These are phyloP conservation scores for Naja naja DNA, from an alignment of 2,113 vertebrate species.

Conservation along the genomic window DNA sequence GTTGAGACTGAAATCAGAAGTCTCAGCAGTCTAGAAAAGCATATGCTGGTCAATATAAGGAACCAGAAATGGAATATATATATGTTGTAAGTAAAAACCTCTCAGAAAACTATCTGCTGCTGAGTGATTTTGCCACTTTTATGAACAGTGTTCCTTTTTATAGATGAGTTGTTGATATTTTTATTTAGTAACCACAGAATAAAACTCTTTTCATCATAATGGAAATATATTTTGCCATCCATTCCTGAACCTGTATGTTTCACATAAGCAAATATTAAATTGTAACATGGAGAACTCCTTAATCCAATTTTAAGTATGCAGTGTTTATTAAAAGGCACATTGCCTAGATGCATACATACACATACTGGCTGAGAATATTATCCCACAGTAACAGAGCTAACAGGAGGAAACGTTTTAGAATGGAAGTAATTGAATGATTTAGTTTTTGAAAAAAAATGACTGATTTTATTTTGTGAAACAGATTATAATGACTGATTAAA, in stretches of 20 bases:
- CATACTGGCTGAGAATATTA: not conserved
- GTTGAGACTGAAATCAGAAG: not conserved
- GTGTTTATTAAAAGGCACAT: not conserved
- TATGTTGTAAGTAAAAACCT: not conserved
- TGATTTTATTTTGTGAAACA: not conserved
- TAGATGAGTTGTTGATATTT: not conserved
- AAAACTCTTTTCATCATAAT: not conserved
- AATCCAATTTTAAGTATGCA: not conserved
- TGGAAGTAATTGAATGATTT: not conserved
- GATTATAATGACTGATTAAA: not conserved
- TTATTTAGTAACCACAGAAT: slow-evolving; percentile 3
- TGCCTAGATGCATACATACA: not conserved
- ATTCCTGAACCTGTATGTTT: not conserved
- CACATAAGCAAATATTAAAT: slow-evolving; percentile 1
- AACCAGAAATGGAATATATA: not conserved
- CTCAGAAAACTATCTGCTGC: not conserved
- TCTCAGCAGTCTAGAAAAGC: slow-evolving; percentile 8
- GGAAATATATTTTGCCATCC: not conserved
- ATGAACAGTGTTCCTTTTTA: slow-evolving; percentile 1
- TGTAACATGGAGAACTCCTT: not conserved
- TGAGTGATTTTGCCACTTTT: not conserved
- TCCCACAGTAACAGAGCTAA: not conserved
- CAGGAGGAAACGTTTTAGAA: not conserved
- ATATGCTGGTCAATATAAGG: not conserved
- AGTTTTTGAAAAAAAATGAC: not conserved